phyloP scores from a whole-genome alignment of 2,888 invertebrate species.

The Leucania comma region DNA sequence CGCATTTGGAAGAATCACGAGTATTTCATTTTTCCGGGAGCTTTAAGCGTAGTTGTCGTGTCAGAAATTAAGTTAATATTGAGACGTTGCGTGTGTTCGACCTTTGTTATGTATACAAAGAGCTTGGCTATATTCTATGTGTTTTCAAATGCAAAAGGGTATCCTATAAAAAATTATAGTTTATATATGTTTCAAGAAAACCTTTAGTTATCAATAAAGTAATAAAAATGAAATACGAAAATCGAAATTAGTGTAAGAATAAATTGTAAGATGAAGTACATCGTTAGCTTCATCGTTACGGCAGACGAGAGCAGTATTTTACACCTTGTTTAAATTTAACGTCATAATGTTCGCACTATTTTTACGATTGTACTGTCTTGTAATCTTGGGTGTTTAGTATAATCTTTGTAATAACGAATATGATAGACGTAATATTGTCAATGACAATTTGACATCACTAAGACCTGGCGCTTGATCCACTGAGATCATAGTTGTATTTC shows the following conservation, averaged over 20 bases:
- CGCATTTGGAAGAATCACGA: background rate
- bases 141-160: background rate
- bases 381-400: constrained; percentile 55
- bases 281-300: background rate
- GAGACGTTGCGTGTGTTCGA: background rate
- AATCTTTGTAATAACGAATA: constrained; percentile 47
- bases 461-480: constrained; percentile 25
- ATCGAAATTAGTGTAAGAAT: constrained; percentile 32
- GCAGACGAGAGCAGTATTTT: constrained; percentile 34
- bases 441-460: constrained; percentile 63
- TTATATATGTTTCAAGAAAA: constrained; percentile 8
- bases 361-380: constrained; percentile 42
- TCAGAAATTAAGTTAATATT: background rate
- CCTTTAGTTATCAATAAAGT: constrained; percentile 8
- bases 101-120: constrained; percentile 8
- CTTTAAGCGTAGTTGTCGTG: background rate
- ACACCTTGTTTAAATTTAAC: constrained; percentile 45
- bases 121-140: background rate
- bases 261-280: constrained; percentile 28
- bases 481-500: constrained; percentile 48
- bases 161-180: background rate
- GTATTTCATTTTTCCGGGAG: background rate
- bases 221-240: constrained; percentile 10
- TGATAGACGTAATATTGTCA: constrained; percentile 43
- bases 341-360: constrained; percentile 38